Evolutionary conservation across 2,797 vertebrate species (phyloP), one percentile per base, ranked within the genome.

Genomic region (Sylvilagus floridanus): DNA sequence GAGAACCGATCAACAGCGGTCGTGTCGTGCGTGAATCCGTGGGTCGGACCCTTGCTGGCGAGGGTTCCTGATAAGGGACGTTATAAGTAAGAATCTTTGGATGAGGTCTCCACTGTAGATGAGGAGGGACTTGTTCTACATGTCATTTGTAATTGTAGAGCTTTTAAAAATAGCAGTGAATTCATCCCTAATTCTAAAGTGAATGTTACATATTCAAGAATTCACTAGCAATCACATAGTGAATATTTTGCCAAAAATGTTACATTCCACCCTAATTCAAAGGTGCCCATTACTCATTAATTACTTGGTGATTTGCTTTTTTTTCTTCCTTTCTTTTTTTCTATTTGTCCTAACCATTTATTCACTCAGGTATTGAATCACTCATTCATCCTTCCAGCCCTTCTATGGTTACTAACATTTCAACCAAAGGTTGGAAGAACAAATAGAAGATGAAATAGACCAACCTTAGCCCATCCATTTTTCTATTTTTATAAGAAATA

Each of bases 391-490:
- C 79, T 78, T 60, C 68, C 30, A n/a, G 35, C 26, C 72, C 35
- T 83, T 77, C 37, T 11, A 32, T 32, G 19, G 76, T 52, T 52
- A 35, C 83, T 76, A 91, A 50, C 10, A 72, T 88, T 91, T 81
- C 47, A 14, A 30, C 52, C 32, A 47, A 85, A 84, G 22, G 9
- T 72, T 50, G 26, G 2, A 42, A 84, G 28, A 22, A 79, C 22
- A 63, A 88, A 71, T 93, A 90, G 88, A 77, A 57, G 21, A 28
- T 47, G 13, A 71, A 91, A 90, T 26, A 63, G 60, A 50, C 57
- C 42, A 69, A 76, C 7, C 42, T 78, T 91, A 91, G 65, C n/a
- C 30, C 26, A 62, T 68, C 0, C 0, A 12, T 21, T 5, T 52
- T 5, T 94, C 28, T 76, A 42, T 73, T 35, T 89, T 47, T 19